These are phyloP conservation scores for Caenorhabditis imperialis DNA, from an alignment of 2,888 invertebrate species.

Conservation along the genomic window DNA sequence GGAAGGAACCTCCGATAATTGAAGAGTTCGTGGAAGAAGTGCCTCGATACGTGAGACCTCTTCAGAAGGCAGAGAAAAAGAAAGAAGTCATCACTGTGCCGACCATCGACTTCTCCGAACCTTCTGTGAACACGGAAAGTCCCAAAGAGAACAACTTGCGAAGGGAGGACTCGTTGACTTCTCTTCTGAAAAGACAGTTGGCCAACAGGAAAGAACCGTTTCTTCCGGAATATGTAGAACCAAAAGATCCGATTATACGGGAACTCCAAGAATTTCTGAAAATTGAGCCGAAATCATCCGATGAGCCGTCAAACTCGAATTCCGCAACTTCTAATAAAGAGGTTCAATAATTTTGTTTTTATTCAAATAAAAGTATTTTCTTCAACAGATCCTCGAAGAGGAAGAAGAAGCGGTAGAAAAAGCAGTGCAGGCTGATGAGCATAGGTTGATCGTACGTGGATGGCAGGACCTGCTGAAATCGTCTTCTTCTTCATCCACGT, in stretches of 20 bases:
- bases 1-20: constrained; percentile 23
- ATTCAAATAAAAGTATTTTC: no score
- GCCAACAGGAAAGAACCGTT: constrained; percentile 7
- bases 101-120: constrained; percentile 28
- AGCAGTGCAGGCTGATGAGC: constrained; percentile 33
- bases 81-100: constrained; percentile 11
- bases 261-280: constrained; percentile 53
- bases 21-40: constrained; percentile 46
- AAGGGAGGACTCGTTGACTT: constrained; percentile 46
- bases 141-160: constrained; percentile 10
- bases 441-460: constrained; percentile 29
- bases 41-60: constrained; percentile 34
- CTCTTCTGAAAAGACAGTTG: constrained; percentile 30
- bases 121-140: constrained; percentile 29
- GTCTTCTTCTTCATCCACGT: constrained; percentile 34
- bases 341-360: no score
- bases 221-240: constrained; percentile 49
- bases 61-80: background rate
- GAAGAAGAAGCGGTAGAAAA: constrained; percentile 11
- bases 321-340: constrained; percentile 9
- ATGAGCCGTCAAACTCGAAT: constrained; percentile 2
- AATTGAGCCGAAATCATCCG: constrained; percentile 33
- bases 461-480: constrained; percentile 44
- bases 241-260: constrained; percentile 49
- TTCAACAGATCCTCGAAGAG: constrained; percentile 4